Evolutionary conservation across 1,140 invertebrate species (phyloP).

Genomic region (Temnothorax longispinosus): DNA sequence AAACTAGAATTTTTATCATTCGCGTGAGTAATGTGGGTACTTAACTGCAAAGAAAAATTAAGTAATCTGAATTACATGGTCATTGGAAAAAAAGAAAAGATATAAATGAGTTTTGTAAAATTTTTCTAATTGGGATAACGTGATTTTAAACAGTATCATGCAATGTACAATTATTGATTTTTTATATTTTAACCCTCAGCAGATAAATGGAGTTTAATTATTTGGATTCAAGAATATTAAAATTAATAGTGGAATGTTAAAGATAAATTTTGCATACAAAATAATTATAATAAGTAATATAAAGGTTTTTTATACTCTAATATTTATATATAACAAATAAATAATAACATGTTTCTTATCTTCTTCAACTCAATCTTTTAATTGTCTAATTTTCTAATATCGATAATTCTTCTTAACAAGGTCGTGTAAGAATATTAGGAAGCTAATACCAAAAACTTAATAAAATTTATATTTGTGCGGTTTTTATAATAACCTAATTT

Average conservation of each 20-base stretch:
- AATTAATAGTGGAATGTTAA: not conserved
- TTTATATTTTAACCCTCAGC: slow-evolving; percentile 23
- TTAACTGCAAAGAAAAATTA: slow-evolving; percentile 14
- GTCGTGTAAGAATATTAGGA: not conserved
- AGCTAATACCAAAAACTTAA: not conserved
- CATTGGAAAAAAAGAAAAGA: not conserved
- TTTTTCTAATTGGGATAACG: not conserved
- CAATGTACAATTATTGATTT: not conserved
- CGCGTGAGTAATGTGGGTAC: not conserved
- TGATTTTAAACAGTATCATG: not conserved
- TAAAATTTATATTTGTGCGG: not conserved
- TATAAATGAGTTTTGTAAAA: not conserved
- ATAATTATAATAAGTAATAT: not conserved
- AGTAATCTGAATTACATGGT: not conserved
- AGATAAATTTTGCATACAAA: not conserved
- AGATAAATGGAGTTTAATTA: not conserved
- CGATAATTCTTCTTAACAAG: not conserved
- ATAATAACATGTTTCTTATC: not conserved
- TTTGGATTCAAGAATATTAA: not conserved
- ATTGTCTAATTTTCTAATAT: not conserved
- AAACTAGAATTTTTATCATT: slow-evolving; percentile 13
- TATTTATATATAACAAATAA: slow-evolving; percentile 18
- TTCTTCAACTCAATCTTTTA: not conserved
- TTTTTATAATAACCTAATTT: not conserved
- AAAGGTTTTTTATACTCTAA: not conserved